These are phyloP conservation scores for Lycopodina hypogea DNA, from an alignment of 37 sponge, comb jelly and placozoan species.

Conservation along the genomic window DNA sequence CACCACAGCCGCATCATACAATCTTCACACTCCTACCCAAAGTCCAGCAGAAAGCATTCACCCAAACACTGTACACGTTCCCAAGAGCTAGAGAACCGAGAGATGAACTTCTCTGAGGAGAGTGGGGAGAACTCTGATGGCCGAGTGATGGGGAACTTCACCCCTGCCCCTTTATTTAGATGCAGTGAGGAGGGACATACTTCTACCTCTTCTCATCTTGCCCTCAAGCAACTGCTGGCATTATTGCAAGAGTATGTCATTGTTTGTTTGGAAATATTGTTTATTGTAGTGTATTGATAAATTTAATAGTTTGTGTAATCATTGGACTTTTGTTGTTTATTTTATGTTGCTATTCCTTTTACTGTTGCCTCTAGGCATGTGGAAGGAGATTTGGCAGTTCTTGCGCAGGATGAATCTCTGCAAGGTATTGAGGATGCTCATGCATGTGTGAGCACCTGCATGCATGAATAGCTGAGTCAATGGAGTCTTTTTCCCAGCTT, in stretches of 20 bases:
- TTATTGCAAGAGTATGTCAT: constrained; percentile 13
- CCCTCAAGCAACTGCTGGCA: constrained; percentile 1
- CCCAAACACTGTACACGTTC: too few relatives aligned
- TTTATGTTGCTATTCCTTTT: neutral
- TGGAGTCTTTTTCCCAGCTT: too few relatives aligned
- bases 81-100: too few relatives aligned
- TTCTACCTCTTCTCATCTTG: neutral
- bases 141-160: constrained; percentile 31
- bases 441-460: neutral
- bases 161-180: constrained; percentile 30
- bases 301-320: too few relatives aligned
- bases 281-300: too few relatives aligned
- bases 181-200: neutral
- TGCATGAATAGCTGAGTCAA: too few relatives aligned
- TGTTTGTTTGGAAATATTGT: neutral
- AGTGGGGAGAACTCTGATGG: too few relatives aligned
- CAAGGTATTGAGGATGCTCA: neutral
- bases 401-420: neutral
- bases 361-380: constrained; percentile 2
- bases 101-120: too few relatives aligned
- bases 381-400: constrained; percentile 11
- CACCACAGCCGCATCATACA: neutral
- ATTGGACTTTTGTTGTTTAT: too few relatives aligned
- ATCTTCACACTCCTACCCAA: neutral
- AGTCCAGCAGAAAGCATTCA: too few relatives aligned